phyloP scores from a whole-genome alignment of 2,113 vertebrate genomes.

The Stegostoma tigrinum region DNA sequence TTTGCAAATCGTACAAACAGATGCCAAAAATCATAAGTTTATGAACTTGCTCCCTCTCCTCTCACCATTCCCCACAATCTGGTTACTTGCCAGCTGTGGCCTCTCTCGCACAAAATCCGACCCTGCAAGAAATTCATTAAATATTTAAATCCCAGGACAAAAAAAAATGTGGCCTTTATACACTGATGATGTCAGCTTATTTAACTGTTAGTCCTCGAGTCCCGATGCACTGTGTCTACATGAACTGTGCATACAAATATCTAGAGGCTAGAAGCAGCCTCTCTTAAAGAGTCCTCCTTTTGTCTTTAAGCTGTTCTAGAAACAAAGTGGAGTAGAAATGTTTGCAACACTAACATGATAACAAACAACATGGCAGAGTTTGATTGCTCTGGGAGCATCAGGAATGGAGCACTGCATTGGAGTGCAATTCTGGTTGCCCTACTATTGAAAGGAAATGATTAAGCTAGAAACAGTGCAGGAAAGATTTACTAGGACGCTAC shows the following conservation, averaged over 20 bases:
- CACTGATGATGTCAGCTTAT: neutral
- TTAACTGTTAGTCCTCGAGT: neutral
- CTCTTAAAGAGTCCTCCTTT: neutral
- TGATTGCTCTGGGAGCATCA: neutral
- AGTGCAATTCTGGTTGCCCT: no score
- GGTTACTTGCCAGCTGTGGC: neutral
- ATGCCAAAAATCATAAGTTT: neutral
- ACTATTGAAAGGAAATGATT: no score
- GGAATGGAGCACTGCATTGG: neutral
- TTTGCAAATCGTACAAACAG: neutral
- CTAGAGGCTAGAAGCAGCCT: neutral
- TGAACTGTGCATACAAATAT: neutral
- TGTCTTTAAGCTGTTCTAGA: neutral
- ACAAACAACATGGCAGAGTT: neutral
- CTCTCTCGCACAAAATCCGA: neutral
- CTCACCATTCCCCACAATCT: neutral
- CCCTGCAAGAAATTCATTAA: neutral
- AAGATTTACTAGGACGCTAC: no score
- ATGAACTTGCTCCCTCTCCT: conserved; percentile 27
- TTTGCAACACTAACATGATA: neutral
- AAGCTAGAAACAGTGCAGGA: no score
- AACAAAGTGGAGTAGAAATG: neutral
- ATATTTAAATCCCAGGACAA: neutral
- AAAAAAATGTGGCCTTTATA: neutral
- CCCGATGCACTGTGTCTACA: neutral